phyloP scores from a whole-genome alignment of 2,797 vertebrate genomes.

The Helarctos malayanus region DNA sequence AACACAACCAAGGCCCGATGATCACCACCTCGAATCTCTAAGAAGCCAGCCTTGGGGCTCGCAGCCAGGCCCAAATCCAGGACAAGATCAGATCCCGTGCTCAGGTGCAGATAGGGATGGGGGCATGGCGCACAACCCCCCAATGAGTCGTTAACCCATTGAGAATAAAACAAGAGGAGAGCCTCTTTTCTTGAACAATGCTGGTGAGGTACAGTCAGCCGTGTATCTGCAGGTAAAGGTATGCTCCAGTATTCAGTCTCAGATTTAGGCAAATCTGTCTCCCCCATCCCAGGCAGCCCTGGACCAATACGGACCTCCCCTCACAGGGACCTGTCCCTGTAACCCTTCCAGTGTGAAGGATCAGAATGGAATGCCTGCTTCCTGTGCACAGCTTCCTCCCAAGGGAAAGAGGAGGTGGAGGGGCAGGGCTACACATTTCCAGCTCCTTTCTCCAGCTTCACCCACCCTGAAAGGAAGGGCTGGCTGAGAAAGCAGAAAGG shows the following conservation, averaged over 20 bases:
- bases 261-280: background rate
- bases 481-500: background rate
- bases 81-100: background rate
- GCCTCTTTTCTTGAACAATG: background rate
- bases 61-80: background rate
- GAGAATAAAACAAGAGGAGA: background rate
- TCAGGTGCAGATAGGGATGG: background rate
- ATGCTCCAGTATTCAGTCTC: background rate
- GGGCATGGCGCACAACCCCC: background rate
- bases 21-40: too few species aligned
- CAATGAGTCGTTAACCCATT: accelerated
- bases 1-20: accelerated
- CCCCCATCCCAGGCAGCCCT: background rate
- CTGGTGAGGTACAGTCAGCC: too few species aligned
- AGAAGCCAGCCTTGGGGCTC: too few species aligned
- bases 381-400: background rate
- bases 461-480: background rate
- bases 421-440: background rate
- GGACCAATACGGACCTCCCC: background rate
- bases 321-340: background rate
- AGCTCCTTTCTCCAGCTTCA: too few species aligned
- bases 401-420: background rate
- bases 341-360: background rate
- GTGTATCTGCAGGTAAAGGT: background rate
- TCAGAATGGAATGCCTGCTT: background rate